phyloP scores from a whole-genome alignment of 1,140 invertebrate species.

The Globodera rostochiensis region DNA sequence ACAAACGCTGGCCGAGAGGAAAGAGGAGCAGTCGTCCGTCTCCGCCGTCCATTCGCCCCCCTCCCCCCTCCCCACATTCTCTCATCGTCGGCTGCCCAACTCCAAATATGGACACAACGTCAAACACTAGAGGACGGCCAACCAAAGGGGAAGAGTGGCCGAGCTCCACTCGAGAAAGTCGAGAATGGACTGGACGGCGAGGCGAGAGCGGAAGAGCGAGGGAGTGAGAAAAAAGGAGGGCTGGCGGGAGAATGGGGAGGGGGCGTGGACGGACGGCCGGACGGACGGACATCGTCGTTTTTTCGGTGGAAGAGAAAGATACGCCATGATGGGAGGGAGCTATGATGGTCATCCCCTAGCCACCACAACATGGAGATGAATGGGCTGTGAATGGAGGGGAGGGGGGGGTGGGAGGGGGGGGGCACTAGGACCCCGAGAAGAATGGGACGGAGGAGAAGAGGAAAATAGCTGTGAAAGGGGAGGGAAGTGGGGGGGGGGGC shows the following conservation, averaged over 20 bases:
- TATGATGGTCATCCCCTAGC: not conserved
- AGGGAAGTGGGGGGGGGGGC: too few species aligned
- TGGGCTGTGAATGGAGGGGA: not conserved
- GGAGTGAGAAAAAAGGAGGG: not conserved
- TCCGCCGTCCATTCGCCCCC: not conserved
- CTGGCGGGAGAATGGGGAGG: not conserved
- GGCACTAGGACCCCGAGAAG: not conserved
- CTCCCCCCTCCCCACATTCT: not conserved
- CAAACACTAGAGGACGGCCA: not conserved
- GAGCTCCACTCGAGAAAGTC: not conserved
- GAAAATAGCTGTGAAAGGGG: not conserved
- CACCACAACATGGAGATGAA: not conserved
- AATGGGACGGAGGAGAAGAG: not conserved
- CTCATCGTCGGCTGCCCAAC: not conserved
- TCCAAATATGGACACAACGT: slow-evolving; percentile 2
- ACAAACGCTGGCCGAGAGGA: not conserved
- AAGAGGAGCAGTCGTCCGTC: not conserved
- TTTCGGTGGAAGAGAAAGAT: not conserved
- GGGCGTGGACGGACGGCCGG: not conserved
- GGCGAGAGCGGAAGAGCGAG: not conserved
- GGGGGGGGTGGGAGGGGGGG: too few species aligned
- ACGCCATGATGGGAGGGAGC: too few species aligned
- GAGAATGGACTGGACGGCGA: not conserved
- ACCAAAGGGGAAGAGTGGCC: not conserved
- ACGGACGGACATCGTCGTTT: not conserved